Percentiles rank a stretch among this genome's conserved stretches.
Evolutionary conservation across 1,140 invertebrate species (phyloP).

Genomic region (Tetramorium simillimum): DNA sequence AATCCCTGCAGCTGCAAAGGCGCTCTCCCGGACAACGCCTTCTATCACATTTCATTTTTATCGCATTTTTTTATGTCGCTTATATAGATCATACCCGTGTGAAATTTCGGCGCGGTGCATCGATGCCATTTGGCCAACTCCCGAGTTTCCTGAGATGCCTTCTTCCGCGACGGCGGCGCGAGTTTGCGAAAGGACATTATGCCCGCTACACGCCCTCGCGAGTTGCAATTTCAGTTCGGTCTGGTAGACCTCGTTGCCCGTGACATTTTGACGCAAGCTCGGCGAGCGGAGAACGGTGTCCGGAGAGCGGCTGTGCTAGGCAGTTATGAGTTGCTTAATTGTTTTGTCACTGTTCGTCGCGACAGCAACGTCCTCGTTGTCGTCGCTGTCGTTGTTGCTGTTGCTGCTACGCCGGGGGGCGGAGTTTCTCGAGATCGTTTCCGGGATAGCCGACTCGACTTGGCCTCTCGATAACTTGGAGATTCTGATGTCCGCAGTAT

Average conservation of each 20-base stretch:
- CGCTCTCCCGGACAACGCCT: neutral
- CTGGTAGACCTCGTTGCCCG: constrained; percentile 82
- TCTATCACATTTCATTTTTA: neutral
- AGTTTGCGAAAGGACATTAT: constrained; percentile 77
- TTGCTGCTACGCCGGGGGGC: constrained; percentile 37
- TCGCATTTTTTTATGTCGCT: neutral
- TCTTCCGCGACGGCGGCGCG: constrained; percentile 64
- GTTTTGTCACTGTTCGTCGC: constrained; percentile 82
- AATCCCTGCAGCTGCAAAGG: neutral
- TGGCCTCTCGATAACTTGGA: constrained; percentile 69
- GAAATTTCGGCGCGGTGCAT: constrained; percentile 8
- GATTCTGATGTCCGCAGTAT: constrained; percentile 70
- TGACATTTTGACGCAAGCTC: constrained; percentile 84
- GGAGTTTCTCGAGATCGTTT: constrained; percentile 70
- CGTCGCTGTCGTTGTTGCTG: constrained; percentile 52
- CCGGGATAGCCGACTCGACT: constrained; percentile 65
- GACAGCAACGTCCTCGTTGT: constrained; percentile 46
- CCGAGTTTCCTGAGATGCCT: constrained; percentile 35
- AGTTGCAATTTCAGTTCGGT: constrained; percentile 82
- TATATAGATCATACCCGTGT: neutral
- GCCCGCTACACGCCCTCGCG: constrained; percentile 73
- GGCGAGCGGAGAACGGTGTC: constrained; percentile 72
- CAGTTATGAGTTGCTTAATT: constrained; percentile 85
- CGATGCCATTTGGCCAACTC: constrained; percentile 54
- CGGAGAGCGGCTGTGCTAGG: constrained; percentile 76